Conservation (phyloP, 2,888 invertebrate species). For the Germaria angustata region DNA sequence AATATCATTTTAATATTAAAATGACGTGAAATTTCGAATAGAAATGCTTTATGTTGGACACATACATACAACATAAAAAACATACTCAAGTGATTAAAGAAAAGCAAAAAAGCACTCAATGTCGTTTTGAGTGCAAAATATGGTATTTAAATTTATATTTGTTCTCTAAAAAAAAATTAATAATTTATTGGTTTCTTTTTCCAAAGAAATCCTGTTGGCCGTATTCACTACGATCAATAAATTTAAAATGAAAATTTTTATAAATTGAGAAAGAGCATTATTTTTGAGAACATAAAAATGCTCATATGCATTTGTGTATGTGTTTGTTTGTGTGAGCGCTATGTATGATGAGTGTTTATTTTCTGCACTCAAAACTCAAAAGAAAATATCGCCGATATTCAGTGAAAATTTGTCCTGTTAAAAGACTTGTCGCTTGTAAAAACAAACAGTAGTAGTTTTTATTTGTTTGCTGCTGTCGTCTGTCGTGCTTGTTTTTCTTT, state of each 20-base stretch:
- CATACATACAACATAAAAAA: neutral
- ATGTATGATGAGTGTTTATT: constrained; percentile 25
- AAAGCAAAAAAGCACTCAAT: constrained; percentile 2
- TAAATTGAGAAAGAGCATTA: too few species aligned
- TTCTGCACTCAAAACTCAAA: constrained; percentile 56
- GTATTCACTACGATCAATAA: too few species aligned
- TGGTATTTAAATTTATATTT: too few species aligned
- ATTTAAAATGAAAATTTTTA: too few species aligned
- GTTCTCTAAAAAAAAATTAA: too few species aligned
- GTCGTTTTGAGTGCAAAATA: too few species aligned
- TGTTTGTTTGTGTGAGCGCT: neutral
- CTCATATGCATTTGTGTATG: neutral
- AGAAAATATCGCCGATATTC: constrained; percentile 48
- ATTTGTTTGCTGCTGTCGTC: constrained; percentile 43
- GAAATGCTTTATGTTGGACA: neutral
- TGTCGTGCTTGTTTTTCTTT: constrained; percentile 38
- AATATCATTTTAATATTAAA: neutral
- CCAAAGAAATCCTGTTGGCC: too few species aligned
- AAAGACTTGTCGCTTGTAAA: constrained; percentile 57
- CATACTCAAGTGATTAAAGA: neutral
- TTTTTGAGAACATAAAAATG: neutral
- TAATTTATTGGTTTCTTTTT: too few species aligned
- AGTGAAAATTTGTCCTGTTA: constrained; percentile 66
- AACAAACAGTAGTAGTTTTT: constrained; percentile 51
- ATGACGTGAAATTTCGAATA: neutral